Evolutionary conservation across 1,140 invertebrate genomes (phyloP).

Genomic region (Drosophila chauvacae): DNA sequence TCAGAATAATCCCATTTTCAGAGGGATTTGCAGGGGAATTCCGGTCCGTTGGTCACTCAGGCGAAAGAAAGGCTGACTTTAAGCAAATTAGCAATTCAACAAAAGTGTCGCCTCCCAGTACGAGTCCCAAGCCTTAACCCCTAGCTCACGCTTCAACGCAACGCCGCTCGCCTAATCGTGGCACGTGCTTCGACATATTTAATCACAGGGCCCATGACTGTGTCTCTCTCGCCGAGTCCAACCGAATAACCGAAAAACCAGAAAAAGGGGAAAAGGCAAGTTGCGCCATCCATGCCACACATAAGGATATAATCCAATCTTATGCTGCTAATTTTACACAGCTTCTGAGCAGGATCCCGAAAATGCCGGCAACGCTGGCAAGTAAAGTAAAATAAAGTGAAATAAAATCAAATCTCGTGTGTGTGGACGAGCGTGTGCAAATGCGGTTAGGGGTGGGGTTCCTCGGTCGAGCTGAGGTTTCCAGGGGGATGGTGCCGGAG

Average conservation of each 20-base stretch:
- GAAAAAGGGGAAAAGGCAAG: constrained; percentile 35
- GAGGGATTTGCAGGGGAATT: constrained; percentile 4
- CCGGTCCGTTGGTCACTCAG: constrained; percentile 23
- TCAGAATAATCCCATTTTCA: constrained; percentile 28
- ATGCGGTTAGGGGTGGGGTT: constrained; percentile 56
- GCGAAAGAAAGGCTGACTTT: constrained; percentile 57
- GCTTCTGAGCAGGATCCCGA: constrained; percentile 57
- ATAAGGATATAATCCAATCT: constrained; percentile 82
- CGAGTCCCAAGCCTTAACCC: constrained; percentile 30
- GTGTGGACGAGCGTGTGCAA: constrained; percentile 65
- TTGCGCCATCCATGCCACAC: constrained; percentile 27
- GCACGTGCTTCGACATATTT: constrained; percentile 79
- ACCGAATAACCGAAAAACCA: constrained; percentile 24
- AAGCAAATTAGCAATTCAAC: constrained; percentile 76
- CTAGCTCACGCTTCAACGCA: constrained; percentile 65
- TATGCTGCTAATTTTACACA: constrained; percentile 82
- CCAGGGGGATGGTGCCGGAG: neutral
- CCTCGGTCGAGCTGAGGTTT: constrained; percentile 12
- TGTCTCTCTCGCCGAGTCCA: constrained; percentile 14
- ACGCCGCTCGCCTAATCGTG: constrained; percentile 77
- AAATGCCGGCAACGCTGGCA: constrained; percentile 38
- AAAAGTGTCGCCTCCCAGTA: constrained; percentile 60
- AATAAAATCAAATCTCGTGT: constrained; percentile 75
- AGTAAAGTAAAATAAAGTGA: constrained; percentile 29
- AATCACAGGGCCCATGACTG: constrained; percentile 72